A percentile compares a stretch with the other conserved stretches of the same genome.
phyloP scores from a whole-genome alignment of 2,113 vertebrate species.

The Ctenomys sociabilis region DNA sequence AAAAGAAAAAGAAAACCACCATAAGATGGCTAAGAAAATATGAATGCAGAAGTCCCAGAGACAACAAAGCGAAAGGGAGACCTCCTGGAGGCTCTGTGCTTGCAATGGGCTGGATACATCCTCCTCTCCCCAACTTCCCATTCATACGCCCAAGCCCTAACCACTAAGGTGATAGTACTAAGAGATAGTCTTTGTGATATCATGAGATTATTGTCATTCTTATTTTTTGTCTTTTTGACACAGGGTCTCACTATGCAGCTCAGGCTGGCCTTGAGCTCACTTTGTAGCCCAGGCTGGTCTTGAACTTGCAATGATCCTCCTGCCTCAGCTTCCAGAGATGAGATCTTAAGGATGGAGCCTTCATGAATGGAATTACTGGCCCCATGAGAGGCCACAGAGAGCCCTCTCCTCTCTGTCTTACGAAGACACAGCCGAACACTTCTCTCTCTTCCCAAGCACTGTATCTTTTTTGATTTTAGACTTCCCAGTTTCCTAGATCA shows the following conservation, averaged over 20 bases:
- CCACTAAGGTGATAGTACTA: background rate
- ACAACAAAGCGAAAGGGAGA: background rate
- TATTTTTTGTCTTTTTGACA: no score
- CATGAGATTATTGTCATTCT: background rate
- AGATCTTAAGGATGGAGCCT: background rate
- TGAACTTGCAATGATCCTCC: no score
- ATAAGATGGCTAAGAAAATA: background rate
- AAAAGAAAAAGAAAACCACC: no score
- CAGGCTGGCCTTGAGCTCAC: no score
- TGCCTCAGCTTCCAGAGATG: no score
- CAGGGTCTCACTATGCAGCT: no score
- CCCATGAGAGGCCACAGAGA: background rate
- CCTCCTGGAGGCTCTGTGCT: background rate
- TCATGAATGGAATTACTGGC: background rate
- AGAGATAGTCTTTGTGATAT: background rate
- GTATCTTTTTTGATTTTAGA: background rate
- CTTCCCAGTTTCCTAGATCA: background rate
- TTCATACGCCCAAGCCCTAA: background rate
- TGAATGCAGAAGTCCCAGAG: background rate
- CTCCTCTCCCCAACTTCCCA: fast-evolving
- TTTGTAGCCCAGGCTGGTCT: no score
- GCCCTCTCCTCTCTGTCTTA: background rate
- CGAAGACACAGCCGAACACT: background rate
- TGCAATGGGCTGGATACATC: background rate
- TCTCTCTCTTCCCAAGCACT: background rate